Evolutionary conservation across 2,888 invertebrate genomes (phyloP).

Genomic region (Diplolepis rosae): DNA sequence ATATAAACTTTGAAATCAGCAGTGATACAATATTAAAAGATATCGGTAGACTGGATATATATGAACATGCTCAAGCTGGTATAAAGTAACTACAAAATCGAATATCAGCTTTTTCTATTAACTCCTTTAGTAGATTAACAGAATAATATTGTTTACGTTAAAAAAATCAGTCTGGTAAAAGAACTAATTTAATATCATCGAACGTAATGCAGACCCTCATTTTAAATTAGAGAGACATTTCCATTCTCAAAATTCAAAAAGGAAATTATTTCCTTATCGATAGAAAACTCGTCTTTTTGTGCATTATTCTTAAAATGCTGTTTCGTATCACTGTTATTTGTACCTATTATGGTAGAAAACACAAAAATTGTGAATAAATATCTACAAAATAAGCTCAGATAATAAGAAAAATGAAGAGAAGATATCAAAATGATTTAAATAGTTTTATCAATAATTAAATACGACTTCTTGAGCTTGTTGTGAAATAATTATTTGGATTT

Average conservation of each 20-base stretch:
- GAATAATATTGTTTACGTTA: neutral
- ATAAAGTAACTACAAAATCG: neutral
- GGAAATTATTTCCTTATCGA: neutral
- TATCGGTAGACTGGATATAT: constrained; percentile 2
- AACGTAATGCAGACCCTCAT: neutral
- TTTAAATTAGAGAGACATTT: constrained; percentile 19
- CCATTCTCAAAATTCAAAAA: constrained; percentile 2
- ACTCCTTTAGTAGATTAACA: neutral
- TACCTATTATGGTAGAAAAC: neutral
- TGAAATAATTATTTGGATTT: neutral
- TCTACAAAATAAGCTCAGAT: neutral
- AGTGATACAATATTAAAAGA: constrained; percentile 22
- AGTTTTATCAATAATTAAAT: neutral
- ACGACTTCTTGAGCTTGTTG: neutral
- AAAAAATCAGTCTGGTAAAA: neutral
- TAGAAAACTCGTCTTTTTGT: neutral
- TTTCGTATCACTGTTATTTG: constrained; percentile 25
- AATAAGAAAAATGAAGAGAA: neutral
- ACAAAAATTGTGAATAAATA: neutral
- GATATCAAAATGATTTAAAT: neutral
- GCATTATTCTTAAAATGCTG: constrained; percentile 7
- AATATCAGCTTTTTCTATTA: neutral
- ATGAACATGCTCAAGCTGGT: neutral
- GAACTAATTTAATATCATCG: constrained; percentile 5
- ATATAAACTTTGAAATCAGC: constrained; percentile 34